phyloP scores from a whole-genome alignment of 2,888 invertebrate species.

The Hanleya hanleyi region DNA sequence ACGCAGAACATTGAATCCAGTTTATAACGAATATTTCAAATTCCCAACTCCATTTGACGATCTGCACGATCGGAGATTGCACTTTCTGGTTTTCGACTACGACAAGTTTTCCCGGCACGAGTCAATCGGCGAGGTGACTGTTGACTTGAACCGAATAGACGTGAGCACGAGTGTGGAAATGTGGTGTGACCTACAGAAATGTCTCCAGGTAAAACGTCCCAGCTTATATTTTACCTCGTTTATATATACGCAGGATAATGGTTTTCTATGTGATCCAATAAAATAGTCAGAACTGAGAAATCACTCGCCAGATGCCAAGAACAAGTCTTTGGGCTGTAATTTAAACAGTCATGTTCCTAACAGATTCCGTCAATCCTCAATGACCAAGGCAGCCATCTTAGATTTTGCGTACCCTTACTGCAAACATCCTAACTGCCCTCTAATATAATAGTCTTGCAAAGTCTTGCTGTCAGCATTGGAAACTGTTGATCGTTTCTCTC shows the following conservation, averaged over 20 bases:
- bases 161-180: slow-evolving; percentile 85
- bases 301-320: background rate
- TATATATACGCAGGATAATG: too few relatives aligned
- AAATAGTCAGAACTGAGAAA: too few relatives aligned
- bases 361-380: too few relatives aligned
- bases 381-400: too few relatives aligned
- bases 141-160: slow-evolving; percentile 85
- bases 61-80: slow-evolving; percentile 82
- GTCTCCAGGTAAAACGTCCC: slow-evolving; percentile 78
- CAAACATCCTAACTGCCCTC: too few relatives aligned
- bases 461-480: too few relatives aligned
- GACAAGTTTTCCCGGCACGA: slow-evolving; percentile 90
- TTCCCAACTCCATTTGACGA: slow-evolving; percentile 94
- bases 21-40: slow-evolving; percentile 93
- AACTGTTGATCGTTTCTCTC: too few relatives aligned
- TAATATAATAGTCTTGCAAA: too few relatives aligned
- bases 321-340: background rate
- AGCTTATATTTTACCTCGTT: background rate
- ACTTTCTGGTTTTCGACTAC: slow-evolving; percentile 81
- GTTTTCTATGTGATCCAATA: too few relatives aligned
- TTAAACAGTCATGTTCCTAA: too few relatives aligned
- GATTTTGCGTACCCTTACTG: too few relatives aligned
- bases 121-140: slow-evolving; percentile 88
- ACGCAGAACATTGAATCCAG: slow-evolving; percentile 88
- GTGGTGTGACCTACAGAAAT: slow-evolving; percentile 90